phyloP scores from a whole-genome alignment of 2,888 invertebrate genomes.

The Tetragonisca angustula region DNA sequence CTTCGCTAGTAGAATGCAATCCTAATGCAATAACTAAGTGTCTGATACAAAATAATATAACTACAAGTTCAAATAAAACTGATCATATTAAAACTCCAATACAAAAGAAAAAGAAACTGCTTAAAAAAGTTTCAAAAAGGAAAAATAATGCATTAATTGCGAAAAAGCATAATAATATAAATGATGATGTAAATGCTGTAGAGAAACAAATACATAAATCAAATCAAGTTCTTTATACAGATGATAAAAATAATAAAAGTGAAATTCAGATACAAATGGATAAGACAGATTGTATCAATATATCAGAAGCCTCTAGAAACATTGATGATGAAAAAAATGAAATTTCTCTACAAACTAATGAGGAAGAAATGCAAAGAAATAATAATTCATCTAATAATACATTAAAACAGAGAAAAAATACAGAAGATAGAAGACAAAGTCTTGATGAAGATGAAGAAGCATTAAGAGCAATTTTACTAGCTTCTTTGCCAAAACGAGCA shows the following conservation, averaged over 20 bases:
- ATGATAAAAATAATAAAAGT: slow-evolving; percentile 1
- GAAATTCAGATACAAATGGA: neutral
- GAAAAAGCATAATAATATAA: slow-evolving; percentile 18
- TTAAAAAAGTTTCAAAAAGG: slow-evolving; percentile 29
- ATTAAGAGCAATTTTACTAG: slow-evolving; percentile 78
- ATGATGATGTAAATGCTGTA: slow-evolving; percentile 20
- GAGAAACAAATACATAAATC: slow-evolving; percentile 26
- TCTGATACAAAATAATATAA: slow-evolving; percentile 3
- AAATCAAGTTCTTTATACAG: neutral
- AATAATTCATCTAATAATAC: neutral
- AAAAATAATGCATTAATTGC: neutral
- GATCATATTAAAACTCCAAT: slow-evolving; percentile 21
- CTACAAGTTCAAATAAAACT: slow-evolving; percentile 20
- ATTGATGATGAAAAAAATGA: neutral
- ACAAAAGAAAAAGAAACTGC: slow-evolving; percentile 30
- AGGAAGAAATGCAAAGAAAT: neutral
- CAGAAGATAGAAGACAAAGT: slow-evolving; percentile 71
- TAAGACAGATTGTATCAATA: neutral
- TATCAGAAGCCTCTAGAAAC: neutral
- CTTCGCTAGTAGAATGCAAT: neutral
- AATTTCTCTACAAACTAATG: slow-evolving; percentile 3
- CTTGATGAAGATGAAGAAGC: slow-evolving; percentile 81
- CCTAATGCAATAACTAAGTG: neutral
- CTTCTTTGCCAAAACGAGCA: slow-evolving; percentile 77
- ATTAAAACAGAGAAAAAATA: neutral